A percentile compares a stretch with the other conserved stretches of the same genome.
These are phyloP conservation scores for Spatulosminthurus flaviceps DNA, from an alignment of 2,888 invertebrate genomes.

Conservation along the genomic window DNA sequence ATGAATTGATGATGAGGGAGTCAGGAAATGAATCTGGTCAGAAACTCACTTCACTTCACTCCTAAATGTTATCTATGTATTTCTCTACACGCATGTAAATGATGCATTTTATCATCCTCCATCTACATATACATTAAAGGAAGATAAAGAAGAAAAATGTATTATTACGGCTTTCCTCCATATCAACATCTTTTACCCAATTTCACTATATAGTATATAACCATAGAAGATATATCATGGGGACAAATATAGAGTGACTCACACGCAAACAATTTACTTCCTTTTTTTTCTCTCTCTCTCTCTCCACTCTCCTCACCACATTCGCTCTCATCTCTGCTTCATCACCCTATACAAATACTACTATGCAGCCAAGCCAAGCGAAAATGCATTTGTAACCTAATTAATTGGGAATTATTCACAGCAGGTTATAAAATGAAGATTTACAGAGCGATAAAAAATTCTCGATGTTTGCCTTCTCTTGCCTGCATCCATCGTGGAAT, in stretches of 20 bases:
- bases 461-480: background rate
- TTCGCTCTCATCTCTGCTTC: background rate
- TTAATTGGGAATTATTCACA: background rate
- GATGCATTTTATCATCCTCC: too few relatives aligned
- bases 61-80: background rate
- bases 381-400: background rate
- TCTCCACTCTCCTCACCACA: background rate
- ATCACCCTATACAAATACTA: too few relatives aligned
- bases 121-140: too few relatives aligned
- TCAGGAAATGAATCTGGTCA: conserved; percentile 10
- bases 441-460: background rate
- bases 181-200: background rate
- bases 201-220: background rate
- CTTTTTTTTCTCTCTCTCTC: too few relatives aligned
- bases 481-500: too few relatives aligned
- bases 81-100: background rate
- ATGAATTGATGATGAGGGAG: too few relatives aligned
- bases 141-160: too few relatives aligned
- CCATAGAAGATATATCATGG: background rate
- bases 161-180: too few relatives aligned
- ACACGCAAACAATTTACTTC: conserved; percentile 1
- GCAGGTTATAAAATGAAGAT: too few relatives aligned
- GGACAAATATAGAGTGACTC: background rate
- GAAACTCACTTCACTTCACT: background rate
- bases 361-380: too few relatives aligned